Base-by-base conservation (phyloP, 2,797 vertebrate species). In the Oceanodroma leucorhoa region DNA sequence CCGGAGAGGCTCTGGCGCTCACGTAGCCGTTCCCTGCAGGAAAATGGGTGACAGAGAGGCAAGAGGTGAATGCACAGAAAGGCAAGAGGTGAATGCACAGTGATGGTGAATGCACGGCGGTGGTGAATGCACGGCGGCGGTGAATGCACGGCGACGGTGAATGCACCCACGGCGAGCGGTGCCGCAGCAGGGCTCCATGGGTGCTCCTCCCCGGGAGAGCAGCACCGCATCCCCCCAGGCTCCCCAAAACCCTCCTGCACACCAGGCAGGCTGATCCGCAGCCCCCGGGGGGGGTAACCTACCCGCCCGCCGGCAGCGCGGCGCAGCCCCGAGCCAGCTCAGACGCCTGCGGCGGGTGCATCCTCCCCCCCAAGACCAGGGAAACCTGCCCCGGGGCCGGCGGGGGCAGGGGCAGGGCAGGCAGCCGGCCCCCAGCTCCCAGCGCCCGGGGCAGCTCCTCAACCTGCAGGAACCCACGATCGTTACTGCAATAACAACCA, bases 1-100 rank as follows among this genome's bases (percentile, higher is more conserved):
- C 99, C 0, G 99, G 99, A 34, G 99, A 99, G 94, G 99, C 99
- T 93, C 99, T 98, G 96, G 99, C 99, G 30, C 99, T 99, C 96
- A 99, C 98, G 48, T 99, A 99, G 93, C 99, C 99, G 1, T 99
- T 99, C 32, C 99, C 99, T 99, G 94, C 24, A 83, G 60, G 70
- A 84, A 93, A 82, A 81, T 0, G 30, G 70, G 62, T 1, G 76
- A 27, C 60, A 60, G 19, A 88, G 57, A 51, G 38, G 27, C 36
- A 36, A 36, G 93, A 50, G 26, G n/a, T 82, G 36, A 89, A 36
- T 1, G 36, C 6, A 1, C 0, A 67, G n/a, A n/a, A n/a, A n/a
- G n/a, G n/a, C n/a, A n/a, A n/a, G 60, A 5, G 46, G 46, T 46
- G 46, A 46, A 46, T 3, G 46, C 46, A 23, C 21, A 11, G 46